Conservation (phyloP, 2,797 vertebrate species). For the Myripristis jacobus region DNA sequence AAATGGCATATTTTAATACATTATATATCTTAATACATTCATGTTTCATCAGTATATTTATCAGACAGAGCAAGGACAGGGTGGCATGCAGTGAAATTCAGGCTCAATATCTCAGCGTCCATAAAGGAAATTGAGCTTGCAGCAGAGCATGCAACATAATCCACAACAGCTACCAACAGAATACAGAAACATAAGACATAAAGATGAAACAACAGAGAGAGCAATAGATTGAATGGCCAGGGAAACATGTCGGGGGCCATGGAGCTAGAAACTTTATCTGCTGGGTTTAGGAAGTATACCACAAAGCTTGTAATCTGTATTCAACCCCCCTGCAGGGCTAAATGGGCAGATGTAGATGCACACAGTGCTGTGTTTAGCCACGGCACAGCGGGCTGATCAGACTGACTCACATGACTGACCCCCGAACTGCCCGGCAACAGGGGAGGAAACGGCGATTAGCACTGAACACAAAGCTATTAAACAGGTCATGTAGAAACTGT, state of each 20-base stretch:
- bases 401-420: neutral
- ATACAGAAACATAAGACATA: neutral
- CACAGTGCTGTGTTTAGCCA: constrained; percentile 13
- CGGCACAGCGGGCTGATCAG: neutral
- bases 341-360: constrained; percentile 23
- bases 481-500: neutral
- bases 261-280: constrained; percentile 6
- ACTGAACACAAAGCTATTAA: neutral
- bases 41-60: constrained; percentile 7
- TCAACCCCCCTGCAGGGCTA: constrained; percentile 6
- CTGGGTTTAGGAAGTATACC: constrained; percentile 25
- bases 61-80: neutral
- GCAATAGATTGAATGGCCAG: neutral
- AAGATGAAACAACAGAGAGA: constrained; percentile 13
- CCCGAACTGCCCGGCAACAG: neutral
- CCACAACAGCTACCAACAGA: neutral
- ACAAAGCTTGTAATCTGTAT: constrained; percentile 18
- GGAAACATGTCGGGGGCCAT: too few relatives aligned
- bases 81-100: neutral
- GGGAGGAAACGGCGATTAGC: neutral
- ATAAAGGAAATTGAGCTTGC: constrained; percentile 8
- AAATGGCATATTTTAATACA: neutral
- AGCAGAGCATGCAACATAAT: neutral
- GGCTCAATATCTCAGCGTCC: neutral
- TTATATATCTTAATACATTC: neutral